Percentiles rank a stretch among this genome's conserved stretches.
Evolutionary conservation across 2,888 invertebrate genomes (phyloP).

Genomic region (Dynastes tityus): DNA sequence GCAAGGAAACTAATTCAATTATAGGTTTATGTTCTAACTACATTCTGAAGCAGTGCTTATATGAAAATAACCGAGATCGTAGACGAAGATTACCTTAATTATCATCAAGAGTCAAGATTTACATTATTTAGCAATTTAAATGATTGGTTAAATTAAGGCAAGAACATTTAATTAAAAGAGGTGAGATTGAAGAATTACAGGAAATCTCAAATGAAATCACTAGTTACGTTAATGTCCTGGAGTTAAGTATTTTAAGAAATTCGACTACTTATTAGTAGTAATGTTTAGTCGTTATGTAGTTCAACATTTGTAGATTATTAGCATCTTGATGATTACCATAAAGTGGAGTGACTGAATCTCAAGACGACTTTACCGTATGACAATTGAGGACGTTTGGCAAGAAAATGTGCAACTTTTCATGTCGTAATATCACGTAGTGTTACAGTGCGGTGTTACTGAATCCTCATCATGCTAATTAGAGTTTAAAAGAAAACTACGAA

Average conservation of each 20-base stretch:
- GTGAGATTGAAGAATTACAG: conserved; percentile 32
- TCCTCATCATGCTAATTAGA: no score
- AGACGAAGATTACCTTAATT: conserved; percentile 28
- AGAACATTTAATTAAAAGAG: conserved; percentile 29
- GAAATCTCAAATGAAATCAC: conserved; percentile 18
- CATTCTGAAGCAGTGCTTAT: conserved; percentile 7
- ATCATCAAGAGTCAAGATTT: conserved; percentile 26
- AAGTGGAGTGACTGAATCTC: no score
- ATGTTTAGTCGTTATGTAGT: not conserved
- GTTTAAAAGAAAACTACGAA: no score
- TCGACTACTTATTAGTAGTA: not conserved
- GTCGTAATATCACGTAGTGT: no score
- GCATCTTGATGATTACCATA: no score
- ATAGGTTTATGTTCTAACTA: conserved; percentile 8
- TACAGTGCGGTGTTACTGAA: no score
- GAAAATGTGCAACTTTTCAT: no score
- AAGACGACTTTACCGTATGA: no score
- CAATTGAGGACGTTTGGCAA: no score
- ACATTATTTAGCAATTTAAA: conserved; percentile 34
- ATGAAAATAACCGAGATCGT: conserved; percentile 29
- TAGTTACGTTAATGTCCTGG: not conserved
- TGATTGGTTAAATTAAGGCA: conserved; percentile 22
- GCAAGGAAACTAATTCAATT: conserved; percentile 30
- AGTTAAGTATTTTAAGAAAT: not conserved
- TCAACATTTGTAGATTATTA: no score